Conservation (phyloP, 1,140 invertebrate species). For the Leptoteleia sp. region DNA sequence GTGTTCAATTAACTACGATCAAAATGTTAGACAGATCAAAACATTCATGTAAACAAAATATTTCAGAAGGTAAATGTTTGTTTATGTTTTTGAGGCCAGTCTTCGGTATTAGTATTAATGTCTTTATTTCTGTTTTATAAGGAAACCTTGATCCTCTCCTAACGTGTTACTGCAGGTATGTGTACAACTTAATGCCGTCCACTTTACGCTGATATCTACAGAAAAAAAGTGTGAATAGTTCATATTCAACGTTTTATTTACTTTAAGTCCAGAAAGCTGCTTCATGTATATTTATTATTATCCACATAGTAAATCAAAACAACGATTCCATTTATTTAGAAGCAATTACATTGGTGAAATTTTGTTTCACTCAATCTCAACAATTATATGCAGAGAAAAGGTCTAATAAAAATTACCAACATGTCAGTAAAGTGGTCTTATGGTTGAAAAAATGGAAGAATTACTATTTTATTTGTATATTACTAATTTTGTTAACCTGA, state of each 20-base stretch:
- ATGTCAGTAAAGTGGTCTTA: no score
- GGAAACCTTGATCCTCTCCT: conserved; percentile 63
- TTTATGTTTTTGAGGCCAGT: no score
- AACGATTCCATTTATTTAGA: neutral
- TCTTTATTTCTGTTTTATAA: no score
- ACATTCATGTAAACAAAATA: conserved; percentile 7
- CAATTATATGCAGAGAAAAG: no score
- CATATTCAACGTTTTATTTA: conserved; percentile 36
- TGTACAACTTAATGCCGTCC: conserved; percentile 78
- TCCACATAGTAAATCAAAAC: conserved; percentile 18
- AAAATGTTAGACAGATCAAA: conserved; percentile 44
- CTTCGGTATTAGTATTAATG: no score
- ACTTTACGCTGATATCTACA: conserved; percentile 68
- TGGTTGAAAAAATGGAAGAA: neutral
- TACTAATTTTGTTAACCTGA: neutral
- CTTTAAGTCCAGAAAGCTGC: conserved; percentile 7
- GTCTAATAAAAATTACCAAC: no score
- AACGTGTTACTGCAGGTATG: conserved; percentile 71
- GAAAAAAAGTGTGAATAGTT: conserved; percentile 63
- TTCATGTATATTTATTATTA: conserved; percentile 2
- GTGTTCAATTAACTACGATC: conserved; percentile 36
- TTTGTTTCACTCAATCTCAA: no score
- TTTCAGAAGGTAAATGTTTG: conserved; percentile 12
- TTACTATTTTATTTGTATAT: neutral
- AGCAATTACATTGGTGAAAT: no score